Conservation (phyloP, 2,797 vertebrate species). For the Labeo calbasu region DNA sequence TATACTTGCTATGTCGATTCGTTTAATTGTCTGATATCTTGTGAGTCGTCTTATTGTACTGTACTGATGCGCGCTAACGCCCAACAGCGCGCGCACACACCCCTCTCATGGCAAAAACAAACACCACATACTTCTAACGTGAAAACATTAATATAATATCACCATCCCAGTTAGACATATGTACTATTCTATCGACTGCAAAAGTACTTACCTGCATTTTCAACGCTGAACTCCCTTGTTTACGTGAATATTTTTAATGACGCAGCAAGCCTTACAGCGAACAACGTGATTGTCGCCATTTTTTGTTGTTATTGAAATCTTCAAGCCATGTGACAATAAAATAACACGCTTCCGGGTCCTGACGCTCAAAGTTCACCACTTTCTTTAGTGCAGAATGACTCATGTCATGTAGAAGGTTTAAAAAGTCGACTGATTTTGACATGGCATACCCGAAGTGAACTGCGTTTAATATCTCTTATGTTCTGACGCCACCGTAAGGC, state of each 20-base stretch:
- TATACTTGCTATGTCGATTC: neutral
- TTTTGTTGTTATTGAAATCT: constrained; percentile 97
- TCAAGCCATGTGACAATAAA: constrained; percentile 89
- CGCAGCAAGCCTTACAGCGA: constrained; percentile 87
- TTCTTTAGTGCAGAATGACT: constrained; percentile 2
- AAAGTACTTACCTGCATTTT: constrained; percentile 68
- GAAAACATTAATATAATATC: constrained; percentile 57
- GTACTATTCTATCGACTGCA: constrained; percentile 43
- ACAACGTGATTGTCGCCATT: constrained; percentile 97
- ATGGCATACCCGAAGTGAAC: constrained; percentile 53
- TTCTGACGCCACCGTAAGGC: constrained; percentile 69
- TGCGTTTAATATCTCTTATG: constrained; percentile 74
- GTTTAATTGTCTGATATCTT: constrained; percentile 31
- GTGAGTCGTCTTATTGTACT: constrained; percentile 64
- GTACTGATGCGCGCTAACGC: constrained; percentile 81
- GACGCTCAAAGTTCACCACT: constrained; percentile 47
- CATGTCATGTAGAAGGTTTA: constrained; percentile 49
- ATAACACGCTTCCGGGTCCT: constrained; percentile 81
- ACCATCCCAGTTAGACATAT: neutral
- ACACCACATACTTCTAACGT: constrained; percentile 64
- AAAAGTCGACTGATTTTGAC: constrained; percentile 64
- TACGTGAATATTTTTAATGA: constrained; percentile 89
- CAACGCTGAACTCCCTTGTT: constrained; percentile 75
- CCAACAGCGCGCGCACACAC: constrained; percentile 78
- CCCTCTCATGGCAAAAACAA: constrained; percentile 78